Percentiles rank a stretch among this genome's conserved stretches.
Conservation (phyloP, 2,888 invertebrate genomes). For the Aplocera efformata region DNA sequence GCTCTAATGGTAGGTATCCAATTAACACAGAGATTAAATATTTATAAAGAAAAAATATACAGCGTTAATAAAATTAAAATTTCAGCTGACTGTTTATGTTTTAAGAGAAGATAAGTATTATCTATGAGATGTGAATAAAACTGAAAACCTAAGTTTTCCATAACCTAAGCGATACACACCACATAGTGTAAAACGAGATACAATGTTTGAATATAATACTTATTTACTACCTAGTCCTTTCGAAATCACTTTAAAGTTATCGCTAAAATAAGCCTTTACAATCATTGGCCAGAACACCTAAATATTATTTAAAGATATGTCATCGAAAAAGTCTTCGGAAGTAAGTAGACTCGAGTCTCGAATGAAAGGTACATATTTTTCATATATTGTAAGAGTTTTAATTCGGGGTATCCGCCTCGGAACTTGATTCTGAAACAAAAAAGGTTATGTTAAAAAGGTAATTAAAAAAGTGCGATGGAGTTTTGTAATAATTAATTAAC, state of each 20-base stretch:
- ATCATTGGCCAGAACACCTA: conserved; percentile 42
- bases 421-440: conserved; percentile 55
- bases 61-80: no score
- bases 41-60: no score
- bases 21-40: no score
- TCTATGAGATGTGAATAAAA: no score
- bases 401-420: conserved; percentile 46
- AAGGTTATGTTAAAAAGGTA: conserved; percentile 8
- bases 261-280: conserved; percentile 51
- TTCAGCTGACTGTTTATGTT: no score
- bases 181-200: no score
- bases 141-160: no score
- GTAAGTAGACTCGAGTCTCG: conserved; percentile 2
- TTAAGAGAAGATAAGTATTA: no score
- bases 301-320: conserved; percentile 51
- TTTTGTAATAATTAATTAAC: conserved; percentile 8
- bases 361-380: not conserved
- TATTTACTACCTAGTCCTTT: not conserved
- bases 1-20: no score
- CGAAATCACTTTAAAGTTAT: conserved; percentile 11
- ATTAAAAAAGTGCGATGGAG: conserved; percentile 1
- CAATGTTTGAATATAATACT: no score
- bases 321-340: conserved; percentile 27
- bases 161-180: no score
- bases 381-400: conserved; percentile 7